phyloP scores from a whole-genome alignment of 2,797 vertebrate species.

The Momotus momota region DNA sequence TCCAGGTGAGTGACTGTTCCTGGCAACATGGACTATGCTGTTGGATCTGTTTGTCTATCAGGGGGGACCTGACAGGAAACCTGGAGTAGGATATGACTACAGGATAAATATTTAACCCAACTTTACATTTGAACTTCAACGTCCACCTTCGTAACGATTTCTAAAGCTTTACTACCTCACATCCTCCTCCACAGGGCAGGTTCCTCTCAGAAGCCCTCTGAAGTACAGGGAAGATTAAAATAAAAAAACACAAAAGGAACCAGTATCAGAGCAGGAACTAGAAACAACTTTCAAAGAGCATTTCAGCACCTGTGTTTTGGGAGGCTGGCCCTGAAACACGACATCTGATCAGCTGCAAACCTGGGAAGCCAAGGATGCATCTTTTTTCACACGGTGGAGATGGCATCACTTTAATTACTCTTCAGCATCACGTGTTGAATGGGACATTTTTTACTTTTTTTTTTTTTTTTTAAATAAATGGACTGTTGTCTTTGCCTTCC shows the following conservation, averaged over 20 bases:
- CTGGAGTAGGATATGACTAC: neutral
- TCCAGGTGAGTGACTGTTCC: neutral
- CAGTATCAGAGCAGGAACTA: neutral
- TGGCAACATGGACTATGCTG: fast-evolving
- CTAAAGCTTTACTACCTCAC: neutral
- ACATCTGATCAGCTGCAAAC: conserved; percentile 38
- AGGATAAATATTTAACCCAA: neutral
- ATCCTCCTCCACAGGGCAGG: neutral
- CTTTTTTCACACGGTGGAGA: conserved; percentile 53
- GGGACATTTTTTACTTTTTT: neutral
- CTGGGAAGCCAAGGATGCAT: conserved; percentile 38
- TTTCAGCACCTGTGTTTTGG: neutral
- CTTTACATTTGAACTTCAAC: neutral
- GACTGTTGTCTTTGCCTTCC: conserved; percentile 27
- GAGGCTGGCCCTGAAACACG: neutral
- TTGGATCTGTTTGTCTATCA: neutral
- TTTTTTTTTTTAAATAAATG: neutral
- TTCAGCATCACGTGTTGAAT: neutral
- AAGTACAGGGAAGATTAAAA: neutral
- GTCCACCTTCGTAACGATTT: neutral
- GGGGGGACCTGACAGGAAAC: neutral
- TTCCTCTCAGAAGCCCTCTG: neutral
- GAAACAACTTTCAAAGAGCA: neutral
- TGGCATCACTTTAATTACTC: conserved; percentile 63
- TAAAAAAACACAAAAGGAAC: neutral